phyloP scores from a whole-genome alignment of 35 echinoderm and acorn worm genomes.

The Heliocidaris erythrogramma region DNA sequence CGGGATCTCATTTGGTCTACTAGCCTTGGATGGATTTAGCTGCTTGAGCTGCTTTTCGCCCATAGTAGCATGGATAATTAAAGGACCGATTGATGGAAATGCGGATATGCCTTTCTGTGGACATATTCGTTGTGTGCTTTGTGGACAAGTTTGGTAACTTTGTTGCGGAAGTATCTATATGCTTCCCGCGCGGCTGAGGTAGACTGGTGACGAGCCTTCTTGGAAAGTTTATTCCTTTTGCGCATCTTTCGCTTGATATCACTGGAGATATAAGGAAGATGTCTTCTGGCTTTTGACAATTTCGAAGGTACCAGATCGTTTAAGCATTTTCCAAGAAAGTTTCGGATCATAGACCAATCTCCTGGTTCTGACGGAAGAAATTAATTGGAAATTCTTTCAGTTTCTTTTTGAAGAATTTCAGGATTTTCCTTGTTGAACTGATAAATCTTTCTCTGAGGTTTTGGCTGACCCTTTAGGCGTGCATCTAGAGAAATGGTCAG shows the following conservation, averaged over 20 bases:
- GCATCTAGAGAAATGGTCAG: neutral
- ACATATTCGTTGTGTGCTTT: slow-evolving; percentile 41
- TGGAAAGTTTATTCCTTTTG: slow-evolving; percentile 51
- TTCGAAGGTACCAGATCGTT: slow-evolving; percentile 48
- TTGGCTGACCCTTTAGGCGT: neutral
- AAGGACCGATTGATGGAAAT: slow-evolving; percentile 22
- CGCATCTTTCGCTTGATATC: slow-evolving; percentile 63
- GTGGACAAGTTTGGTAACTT: slow-evolving; percentile 55
- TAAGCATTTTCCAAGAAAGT: neutral
- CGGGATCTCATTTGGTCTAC: slow-evolving; percentile 56
- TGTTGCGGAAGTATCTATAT: slow-evolving; percentile 24
- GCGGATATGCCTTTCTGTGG: slow-evolving; percentile 46
- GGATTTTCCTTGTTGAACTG: neutral
- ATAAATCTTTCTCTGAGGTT: neutral
- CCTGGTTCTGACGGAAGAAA: slow-evolving; percentile 23
- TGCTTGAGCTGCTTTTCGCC: slow-evolving; percentile 55
- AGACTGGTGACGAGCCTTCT: slow-evolving; percentile 27
- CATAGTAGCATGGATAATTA: slow-evolving; percentile 29
- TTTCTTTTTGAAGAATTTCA: neutral
- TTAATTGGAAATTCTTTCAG: neutral
- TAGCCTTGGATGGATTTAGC: slow-evolving; percentile 56
- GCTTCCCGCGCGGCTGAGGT: neutral
- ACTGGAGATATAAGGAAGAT: slow-evolving; percentile 42
- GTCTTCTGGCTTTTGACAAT: slow-evolving; percentile 32
- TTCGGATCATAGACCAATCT: slow-evolving; percentile 53